phyloP scores from a whole-genome alignment of 2,113 vertebrate genomes.

The Sphyrna mokarran region DNA sequence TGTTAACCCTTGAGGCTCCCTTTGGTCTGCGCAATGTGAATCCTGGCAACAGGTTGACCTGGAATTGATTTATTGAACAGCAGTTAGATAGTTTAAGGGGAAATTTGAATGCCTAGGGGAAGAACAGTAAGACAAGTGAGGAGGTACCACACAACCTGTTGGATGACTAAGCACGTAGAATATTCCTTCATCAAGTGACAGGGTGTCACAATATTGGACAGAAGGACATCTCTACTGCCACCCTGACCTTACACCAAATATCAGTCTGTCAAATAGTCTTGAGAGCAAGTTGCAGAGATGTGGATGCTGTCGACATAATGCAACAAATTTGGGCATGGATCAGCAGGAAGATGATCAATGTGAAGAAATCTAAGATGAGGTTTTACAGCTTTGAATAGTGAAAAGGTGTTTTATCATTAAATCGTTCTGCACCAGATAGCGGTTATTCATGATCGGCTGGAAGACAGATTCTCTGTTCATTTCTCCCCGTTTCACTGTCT shows the following conservation, averaged over 20 bases:
- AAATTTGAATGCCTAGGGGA: not conserved
- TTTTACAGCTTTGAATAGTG: not conserved
- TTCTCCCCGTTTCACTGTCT: too few relatives aligned
- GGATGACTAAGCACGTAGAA: not conserved
- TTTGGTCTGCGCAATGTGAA: not conserved
- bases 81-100: not conserved
- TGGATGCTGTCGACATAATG: not conserved
- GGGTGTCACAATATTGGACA: not conserved
- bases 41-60: not conserved
- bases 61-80: not conserved
- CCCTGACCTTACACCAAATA: not conserved
- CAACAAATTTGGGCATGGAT: not conserved
- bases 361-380: not conserved
- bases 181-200: not conserved
- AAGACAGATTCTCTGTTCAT: too few relatives aligned
- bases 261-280: not conserved
- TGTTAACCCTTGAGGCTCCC: not conserved
- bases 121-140: not conserved
- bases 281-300: not conserved
- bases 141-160: not conserved
- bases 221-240: not conserved
- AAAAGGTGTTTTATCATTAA: not conserved
- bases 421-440: not conserved
- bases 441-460: too few relatives aligned
- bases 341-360: not conserved